These are phyloP conservation scores for Lithophane socia DNA, from an alignment of 2,888 invertebrate species.

Conservation along the genomic window DNA sequence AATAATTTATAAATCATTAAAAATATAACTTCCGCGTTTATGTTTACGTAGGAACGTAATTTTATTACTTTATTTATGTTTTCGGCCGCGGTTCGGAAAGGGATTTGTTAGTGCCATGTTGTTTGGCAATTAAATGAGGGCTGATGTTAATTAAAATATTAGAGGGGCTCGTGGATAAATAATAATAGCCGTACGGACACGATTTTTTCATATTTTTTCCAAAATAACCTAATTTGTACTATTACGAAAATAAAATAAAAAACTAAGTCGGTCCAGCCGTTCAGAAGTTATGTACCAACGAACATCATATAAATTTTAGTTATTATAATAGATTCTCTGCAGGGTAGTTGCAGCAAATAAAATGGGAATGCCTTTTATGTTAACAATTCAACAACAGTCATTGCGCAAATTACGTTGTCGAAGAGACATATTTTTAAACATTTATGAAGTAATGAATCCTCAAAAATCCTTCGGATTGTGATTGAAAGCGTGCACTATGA, in stretches of 20 bases:
- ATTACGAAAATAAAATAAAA: too few relatives aligned
- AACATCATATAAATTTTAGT: not conserved
- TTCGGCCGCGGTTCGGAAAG: not conserved
- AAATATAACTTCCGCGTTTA: slow-evolving; percentile 1
- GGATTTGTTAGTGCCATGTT: not conserved
- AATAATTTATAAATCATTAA: not conserved
- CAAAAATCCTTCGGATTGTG: not conserved
- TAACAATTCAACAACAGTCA: not conserved
- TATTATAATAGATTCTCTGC: not conserved
- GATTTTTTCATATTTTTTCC: too few relatives aligned
- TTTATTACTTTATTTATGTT: slow-evolving; percentile 2
- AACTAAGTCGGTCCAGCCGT: too few relatives aligned
- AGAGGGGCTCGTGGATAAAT: not conserved
- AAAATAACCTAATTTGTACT: too few relatives aligned
- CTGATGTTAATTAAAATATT: not conserved
- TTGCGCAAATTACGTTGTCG: not conserved
- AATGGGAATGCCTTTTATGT: not conserved
- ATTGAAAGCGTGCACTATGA: not conserved
- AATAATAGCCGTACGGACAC: not conserved
- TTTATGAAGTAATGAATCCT: not conserved
- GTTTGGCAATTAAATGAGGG: not conserved
- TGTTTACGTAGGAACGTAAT: not conserved
- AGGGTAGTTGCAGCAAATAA: not conserved
- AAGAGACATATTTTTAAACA: not conserved
- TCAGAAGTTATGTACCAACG: too few relatives aligned